These are phyloP conservation scores for Temnothorax unifasciatus DNA, from an alignment of 2,888 invertebrate genomes.

Conservation along the genomic window DNA sequence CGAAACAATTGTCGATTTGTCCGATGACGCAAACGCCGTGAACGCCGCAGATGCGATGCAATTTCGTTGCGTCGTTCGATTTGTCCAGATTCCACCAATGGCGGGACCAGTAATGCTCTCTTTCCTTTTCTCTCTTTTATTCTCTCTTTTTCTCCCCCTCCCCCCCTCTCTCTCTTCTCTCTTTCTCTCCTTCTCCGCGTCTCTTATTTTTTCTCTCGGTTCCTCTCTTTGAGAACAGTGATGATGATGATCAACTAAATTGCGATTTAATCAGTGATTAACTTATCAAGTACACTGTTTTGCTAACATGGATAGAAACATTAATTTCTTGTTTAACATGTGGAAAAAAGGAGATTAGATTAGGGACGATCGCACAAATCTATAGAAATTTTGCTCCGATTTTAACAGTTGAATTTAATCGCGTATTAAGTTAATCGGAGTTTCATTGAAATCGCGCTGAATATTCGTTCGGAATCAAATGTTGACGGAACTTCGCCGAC, in stretches of 20 bases:
- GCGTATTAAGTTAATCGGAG: not conserved
- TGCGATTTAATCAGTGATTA: not conserved
- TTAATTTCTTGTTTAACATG: not conserved
- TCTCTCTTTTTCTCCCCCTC: too few species aligned
- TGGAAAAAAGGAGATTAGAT: not conserved
- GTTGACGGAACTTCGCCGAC: not conserved
- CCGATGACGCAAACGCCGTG: slow-evolving; percentile 7
- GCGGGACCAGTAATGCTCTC: not conserved
- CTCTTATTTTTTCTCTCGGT: not conserved
- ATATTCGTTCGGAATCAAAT: not conserved
- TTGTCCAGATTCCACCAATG: slow-evolving; percentile 19
- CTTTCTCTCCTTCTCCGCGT: not conserved
- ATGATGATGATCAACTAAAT: not conserved
- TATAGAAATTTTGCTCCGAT: not conserved
- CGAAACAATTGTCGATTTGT: not conserved
- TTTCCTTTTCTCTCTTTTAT: not conserved
- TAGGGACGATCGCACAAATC: not conserved
- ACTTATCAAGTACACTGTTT: not conserved
- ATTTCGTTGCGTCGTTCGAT: not conserved
- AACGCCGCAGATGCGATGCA: too few species aligned
- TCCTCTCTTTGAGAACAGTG: not conserved
- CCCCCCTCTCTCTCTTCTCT: not conserved
- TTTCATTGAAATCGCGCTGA: not conserved
- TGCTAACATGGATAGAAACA: not conserved
- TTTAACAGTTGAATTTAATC: not conserved